These are phyloP conservation scores for Eriocheir sinensis DNA, from an alignment of 1,140 invertebrate species.

Conservation along the genomic window DNA sequence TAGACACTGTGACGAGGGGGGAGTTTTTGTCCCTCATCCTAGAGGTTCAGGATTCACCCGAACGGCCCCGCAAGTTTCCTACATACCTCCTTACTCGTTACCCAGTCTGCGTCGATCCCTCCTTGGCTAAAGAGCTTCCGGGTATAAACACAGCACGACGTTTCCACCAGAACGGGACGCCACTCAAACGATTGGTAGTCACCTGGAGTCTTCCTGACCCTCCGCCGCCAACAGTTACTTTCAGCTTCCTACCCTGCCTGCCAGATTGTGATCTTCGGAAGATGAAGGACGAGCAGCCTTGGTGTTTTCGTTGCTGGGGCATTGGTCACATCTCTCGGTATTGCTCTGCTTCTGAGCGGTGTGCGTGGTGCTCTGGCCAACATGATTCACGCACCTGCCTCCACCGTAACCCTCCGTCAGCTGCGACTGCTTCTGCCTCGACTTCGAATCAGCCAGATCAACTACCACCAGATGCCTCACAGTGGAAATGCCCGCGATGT, in stretches of 20 bases:
- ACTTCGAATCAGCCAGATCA: background rate
- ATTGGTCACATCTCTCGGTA: slow-evolving; percentile 48
- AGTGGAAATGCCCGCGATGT: slow-evolving; percentile 50
- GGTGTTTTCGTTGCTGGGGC: slow-evolving; percentile 16
- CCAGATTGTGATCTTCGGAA: background rate
- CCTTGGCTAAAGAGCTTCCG: too few relatives aligned
- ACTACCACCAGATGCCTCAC: background rate
- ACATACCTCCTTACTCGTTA: too few relatives aligned
- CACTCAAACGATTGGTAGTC: too few relatives aligned
- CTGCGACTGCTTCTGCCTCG: background rate
- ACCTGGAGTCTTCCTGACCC: slow-evolving; percentile 36
- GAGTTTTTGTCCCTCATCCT: too few relatives aligned
- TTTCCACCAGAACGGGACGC: too few relatives aligned
- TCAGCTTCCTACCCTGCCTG: slow-evolving; percentile 43
- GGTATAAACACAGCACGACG: too few relatives aligned
- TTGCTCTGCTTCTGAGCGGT: background rate
- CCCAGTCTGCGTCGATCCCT: too few relatives aligned
- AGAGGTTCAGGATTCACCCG: too few relatives aligned
- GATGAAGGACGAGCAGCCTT: slow-evolving; percentile 26
- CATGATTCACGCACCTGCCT: background rate
- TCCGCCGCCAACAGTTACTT: background rate
- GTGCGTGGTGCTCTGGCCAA: background rate
- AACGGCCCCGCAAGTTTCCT: too few relatives aligned
- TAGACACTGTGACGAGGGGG: too few relatives aligned
- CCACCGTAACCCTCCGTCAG: background rate